phyloP scores from a whole-genome alignment of 2,888 invertebrate genomes.

The Suillia variegata region DNA sequence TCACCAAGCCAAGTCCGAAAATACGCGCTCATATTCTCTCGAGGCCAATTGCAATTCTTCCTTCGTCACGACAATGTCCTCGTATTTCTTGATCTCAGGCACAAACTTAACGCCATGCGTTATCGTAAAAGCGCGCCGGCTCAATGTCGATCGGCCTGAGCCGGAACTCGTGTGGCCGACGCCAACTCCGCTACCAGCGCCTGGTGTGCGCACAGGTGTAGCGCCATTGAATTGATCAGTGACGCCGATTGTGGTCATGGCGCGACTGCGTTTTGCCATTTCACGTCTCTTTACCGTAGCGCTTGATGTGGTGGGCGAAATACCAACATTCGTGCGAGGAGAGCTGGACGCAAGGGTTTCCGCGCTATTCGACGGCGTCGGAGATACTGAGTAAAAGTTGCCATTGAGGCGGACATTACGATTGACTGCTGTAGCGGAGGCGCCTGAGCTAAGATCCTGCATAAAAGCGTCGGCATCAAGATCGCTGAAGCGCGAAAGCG shows the following conservation, averaged over 20 bases:
- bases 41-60: constrained; percentile 50
- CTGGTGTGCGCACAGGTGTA: neutral
- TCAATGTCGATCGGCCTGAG: constrained; percentile 25
- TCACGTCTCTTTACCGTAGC: constrained; percentile 42
- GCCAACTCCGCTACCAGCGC: constrained; percentile 22
- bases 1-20: constrained; percentile 44
- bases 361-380: neutral
- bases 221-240: constrained; percentile 20
- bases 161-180: constrained; percentile 6
- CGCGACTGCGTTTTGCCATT: constrained; percentile 45
- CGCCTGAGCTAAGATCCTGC: constrained; percentile 9
- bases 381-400: neutral
- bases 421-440: constrained; percentile 34
- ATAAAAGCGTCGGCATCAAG: constrained; percentile 17
- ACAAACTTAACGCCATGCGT: constrained; percentile 25
- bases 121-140: constrained; percentile 37
- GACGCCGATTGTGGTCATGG: constrained; percentile 35
- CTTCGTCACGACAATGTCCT: constrained; percentile 53
- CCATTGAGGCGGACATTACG: constrained; percentile 37
- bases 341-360: neutral
- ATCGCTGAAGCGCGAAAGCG: no score
- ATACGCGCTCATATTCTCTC: constrained; percentile 52
- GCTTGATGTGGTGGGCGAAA: neutral
- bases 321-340: neutral
- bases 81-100: constrained; percentile 40